These are phyloP conservation scores for Pantherophis vulpinus DNA, from an alignment of 2,797 vertebrate genomes.

Conservation along the genomic window DNA sequence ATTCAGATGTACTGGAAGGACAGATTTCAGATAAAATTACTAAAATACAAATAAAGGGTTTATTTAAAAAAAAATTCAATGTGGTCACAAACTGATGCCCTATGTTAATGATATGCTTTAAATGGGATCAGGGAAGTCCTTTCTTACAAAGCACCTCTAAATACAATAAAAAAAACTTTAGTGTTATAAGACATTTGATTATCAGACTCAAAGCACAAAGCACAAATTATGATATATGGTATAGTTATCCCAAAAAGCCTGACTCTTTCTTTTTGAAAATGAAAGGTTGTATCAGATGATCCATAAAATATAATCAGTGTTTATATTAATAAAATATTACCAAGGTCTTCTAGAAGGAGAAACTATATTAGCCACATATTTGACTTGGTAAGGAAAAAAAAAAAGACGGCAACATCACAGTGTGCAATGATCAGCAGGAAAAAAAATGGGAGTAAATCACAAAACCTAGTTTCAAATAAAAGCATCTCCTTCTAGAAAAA, in stretches of 20 bases:
- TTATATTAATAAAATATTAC: neutral
- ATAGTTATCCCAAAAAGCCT: neutral
- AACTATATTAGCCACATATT: neutral
- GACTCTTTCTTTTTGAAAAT: neutral
- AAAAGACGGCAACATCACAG: neutral
- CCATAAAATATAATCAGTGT: neutral
- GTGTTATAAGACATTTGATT: neutral
- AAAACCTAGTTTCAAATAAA: slow-evolving; percentile 6
- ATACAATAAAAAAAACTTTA: neutral
- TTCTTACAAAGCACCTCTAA: neutral
- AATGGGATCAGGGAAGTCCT: neutral
- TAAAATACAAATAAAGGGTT: neutral
- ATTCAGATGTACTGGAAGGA: neutral
- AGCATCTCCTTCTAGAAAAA: neutral
- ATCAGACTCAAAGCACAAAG: neutral
- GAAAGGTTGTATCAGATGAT: neutral
- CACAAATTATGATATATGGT: neutral
- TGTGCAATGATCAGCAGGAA: slow-evolving; percentile 11
- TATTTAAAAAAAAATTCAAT: neutral
- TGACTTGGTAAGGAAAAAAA: neutral
- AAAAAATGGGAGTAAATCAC: neutral
- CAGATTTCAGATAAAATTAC: neutral
- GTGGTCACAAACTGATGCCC: neutral
- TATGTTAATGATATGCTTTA: neutral
- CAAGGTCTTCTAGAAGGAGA: neutral